Percentiles rank a stretch among this genome's conserved stretches.
phyloP scores from a whole-genome alignment of 2,888 invertebrate genomes.

The Herminia tarsipennalis region DNA sequence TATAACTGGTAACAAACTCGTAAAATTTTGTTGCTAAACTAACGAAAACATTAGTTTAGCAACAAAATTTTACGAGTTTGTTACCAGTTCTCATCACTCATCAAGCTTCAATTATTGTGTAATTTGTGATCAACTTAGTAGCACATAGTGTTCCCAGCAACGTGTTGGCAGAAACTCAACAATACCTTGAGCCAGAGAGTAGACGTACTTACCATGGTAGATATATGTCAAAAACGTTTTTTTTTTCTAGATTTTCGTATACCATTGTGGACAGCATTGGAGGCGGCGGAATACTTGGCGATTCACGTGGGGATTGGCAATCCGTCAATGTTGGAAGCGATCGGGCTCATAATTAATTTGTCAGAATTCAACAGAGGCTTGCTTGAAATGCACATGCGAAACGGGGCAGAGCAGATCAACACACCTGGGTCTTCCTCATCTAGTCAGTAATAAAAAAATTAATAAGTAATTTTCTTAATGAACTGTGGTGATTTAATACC shows the following conservation, averaged over 20 bases:
- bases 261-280: constrained; percentile 64
- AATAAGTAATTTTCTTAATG: background rate
- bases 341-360: constrained; percentile 45
- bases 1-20: too few relatives aligned
- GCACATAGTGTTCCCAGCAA: too few relatives aligned
- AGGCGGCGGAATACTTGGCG: constrained; percentile 54
- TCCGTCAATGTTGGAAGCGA: constrained; percentile 10
- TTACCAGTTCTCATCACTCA: too few relatives aligned
- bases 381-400: constrained; percentile 37
- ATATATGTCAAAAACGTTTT: background rate
- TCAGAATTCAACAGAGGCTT: constrained; percentile 50
- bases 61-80: too few relatives aligned
- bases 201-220: too few relatives aligned
- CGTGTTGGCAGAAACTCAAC: too few relatives aligned
- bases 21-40: too few relatives aligned
- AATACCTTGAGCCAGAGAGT: too few relatives aligned
- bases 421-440: constrained; percentile 11
- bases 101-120: too few relatives aligned
- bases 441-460: constrained; percentile 1
- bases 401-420: constrained; percentile 13
- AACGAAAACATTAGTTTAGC: too few relatives aligned
- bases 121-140: too few relatives aligned
- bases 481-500: background rate
- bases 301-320: constrained; percentile 40
- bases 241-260: constrained; percentile 52